Base-by-base conservation (phyloP, 2,797 vertebrate species). In the Danio choprae region DNA sequence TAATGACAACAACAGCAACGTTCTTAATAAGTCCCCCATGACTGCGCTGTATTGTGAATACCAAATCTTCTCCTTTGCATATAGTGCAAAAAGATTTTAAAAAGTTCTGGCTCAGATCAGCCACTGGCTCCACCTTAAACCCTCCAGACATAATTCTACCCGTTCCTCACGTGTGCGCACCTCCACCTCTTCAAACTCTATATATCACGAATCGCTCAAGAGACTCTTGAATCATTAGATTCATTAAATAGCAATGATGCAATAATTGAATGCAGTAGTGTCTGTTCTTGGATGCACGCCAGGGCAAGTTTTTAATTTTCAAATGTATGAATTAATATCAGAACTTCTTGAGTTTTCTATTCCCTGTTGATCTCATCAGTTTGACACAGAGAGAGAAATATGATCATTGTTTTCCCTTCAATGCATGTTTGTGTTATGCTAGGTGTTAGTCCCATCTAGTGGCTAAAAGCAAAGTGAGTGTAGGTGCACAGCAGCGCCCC, bases 261-360 rank as follows among this genome's bases (percentile, higher is more conserved):
- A 84, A 74, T 81, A 79, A 83, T 77, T 81, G 36, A 84, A 87
- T 74, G 64, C 71, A 59, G 72, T 74, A 67, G 70, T 81, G 78
- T n/a, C 41, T 71, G 8, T 59, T 72, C 20, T 72, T 83, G 77
- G 69, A 77, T 80, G 29, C 67, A 59, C 20, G 15, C 62, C 60
- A 81, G 71, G 38, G 50, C 56, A 38, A 83, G 50, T 13, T 71
- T 63, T 81, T 74, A 15, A 81, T 83, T 86, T 82, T 63, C 74
- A 74, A 79, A 70, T 81, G 65, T 81, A 69, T 58, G 72, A 76
- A 84, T 63, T 73, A 68, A 78, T 74, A 73, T 44, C 0, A 6
- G 15, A 68, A 68, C 60, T n/a, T 72, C 40, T 51, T 11, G 13
- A 10, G 46, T 48, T 29, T 73, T 73, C 62, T 65, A 62, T 55